These are phyloP conservation scores for Myzus persicae DNA, from an alignment of 1,140 invertebrate genomes.

Conservation along the genomic window DNA sequence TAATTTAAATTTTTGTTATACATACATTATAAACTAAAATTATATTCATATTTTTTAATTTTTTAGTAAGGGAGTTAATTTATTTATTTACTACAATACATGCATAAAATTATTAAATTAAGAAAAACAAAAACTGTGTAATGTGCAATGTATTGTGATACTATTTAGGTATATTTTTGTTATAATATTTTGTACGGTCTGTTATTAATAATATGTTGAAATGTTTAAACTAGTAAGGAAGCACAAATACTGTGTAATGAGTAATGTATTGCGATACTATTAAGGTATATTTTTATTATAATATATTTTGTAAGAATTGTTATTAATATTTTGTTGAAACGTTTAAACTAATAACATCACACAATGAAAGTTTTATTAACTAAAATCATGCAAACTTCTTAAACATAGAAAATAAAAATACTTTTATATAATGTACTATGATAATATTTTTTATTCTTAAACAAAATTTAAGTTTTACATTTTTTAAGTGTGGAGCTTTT, in stretches of 20 bases:
- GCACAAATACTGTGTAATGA: too few species aligned
- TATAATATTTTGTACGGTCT: background rate
- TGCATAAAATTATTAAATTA: too few species aligned
- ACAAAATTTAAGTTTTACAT: background rate
- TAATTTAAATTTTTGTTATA: too few species aligned
- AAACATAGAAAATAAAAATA: conserved; percentile 3
- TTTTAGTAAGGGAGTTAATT: too few species aligned
- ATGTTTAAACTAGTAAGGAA: background rate
- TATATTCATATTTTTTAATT: too few species aligned
- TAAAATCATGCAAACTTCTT: background rate
- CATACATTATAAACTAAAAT: too few species aligned
- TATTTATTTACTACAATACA: too few species aligned
- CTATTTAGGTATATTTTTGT: background rate
- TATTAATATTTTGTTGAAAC: background rate
- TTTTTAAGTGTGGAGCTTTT: background rate
- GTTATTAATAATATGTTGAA: background rate
- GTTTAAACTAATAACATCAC: background rate
- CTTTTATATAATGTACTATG: background rate
- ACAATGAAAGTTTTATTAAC: background rate
- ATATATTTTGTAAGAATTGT: too few species aligned
- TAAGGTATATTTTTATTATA: background rate
- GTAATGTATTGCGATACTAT: background rate
- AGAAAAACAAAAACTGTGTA: too few species aligned
- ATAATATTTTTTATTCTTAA: background rate
- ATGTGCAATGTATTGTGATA: background rate